Conservation (phyloP, 2,888 invertebrate species). For the Rhamnusium bicolor region DNA sequence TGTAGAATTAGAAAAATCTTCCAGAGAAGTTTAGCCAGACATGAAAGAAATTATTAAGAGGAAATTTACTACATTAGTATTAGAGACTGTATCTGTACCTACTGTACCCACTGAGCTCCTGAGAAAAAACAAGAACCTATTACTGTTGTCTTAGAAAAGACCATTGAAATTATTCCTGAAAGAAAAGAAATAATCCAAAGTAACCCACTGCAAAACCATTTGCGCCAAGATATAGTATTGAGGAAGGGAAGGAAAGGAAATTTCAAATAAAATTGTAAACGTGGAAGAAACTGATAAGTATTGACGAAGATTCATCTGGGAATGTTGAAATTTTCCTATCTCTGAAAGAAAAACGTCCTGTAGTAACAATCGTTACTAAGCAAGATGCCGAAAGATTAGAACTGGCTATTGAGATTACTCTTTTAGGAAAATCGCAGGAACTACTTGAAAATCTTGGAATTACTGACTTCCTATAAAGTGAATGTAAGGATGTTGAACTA, state of each 20-base stretch:
- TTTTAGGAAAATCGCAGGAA: constrained; percentile 16
- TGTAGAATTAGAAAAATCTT: constrained; percentile 29
- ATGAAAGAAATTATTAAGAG: constrained; percentile 24
- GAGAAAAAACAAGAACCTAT: not conserved
- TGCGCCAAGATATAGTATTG: not conserved
- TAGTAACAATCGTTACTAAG: constrained; percentile 21
- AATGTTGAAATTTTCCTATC: constrained; percentile 65
- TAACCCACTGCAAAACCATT: not conserved
- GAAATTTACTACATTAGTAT: constrained; percentile 55
- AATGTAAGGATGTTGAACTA: constrained; percentile 41
- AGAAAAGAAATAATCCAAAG: not conserved
- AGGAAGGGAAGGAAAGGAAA: constrained; percentile 5
- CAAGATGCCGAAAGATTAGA: not conserved
- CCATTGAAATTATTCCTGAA: not conserved
- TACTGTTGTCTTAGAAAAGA: not conserved
- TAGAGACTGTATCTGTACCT: constrained; percentile 25
- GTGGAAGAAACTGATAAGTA: constrained; percentile 44
- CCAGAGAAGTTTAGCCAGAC: not conserved
- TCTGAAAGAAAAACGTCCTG: constrained; percentile 44
- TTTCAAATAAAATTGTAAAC: constrained; percentile 14
- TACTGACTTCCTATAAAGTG: constrained; percentile 49
- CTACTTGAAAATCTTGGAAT: constrained; percentile 22
- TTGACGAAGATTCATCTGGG: constrained; percentile 62
- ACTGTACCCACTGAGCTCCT: not conserved
- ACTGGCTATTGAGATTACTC: not conserved